phyloP scores from a whole-genome alignment of 2,113 vertebrate species.

The Hemicordylus capensis region DNA sequence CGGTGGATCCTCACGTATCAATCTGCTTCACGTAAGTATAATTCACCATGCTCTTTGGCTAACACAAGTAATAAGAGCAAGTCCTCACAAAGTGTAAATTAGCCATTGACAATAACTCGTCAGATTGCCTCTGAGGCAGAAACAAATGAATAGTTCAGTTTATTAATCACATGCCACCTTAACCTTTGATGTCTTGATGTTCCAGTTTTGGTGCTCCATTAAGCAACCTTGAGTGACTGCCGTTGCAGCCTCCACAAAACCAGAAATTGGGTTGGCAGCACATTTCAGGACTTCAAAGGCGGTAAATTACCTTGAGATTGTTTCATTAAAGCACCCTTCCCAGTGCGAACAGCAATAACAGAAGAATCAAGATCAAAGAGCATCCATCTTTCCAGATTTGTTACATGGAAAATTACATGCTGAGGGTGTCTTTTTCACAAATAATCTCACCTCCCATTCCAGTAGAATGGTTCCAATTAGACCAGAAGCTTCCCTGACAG shows the following conservation, averaged over 20 bases:
- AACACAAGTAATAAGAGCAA: slow-evolving; percentile 63
- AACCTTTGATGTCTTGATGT: slow-evolving; percentile 82
- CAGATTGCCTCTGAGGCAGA: slow-evolving; percentile 74
- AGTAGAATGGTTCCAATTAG: slow-evolving; percentile 74
- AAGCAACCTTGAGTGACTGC: slow-evolving; percentile 71
- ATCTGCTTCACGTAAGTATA: slow-evolving; percentile 38
- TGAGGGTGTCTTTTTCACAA: slow-evolving; percentile 69
- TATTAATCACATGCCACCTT: slow-evolving; percentile 78
- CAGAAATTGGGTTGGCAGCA: slow-evolving; percentile 80
- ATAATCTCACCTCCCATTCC: slow-evolving; percentile 71
- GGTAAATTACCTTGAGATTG: slow-evolving; percentile 77
- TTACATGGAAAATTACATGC: slow-evolving; percentile 67
- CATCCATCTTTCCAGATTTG: slow-evolving; percentile 73
- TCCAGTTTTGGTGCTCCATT: slow-evolving; percentile 78
- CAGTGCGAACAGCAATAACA: slow-evolving; percentile 72
- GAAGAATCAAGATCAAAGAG: slow-evolving; percentile 76
- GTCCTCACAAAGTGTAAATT: slow-evolving; percentile 78
- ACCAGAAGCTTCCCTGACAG: slow-evolving; percentile 61
- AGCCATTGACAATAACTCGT: slow-evolving; percentile 76
- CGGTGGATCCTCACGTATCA: not conserved
- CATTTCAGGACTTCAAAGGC: slow-evolving; percentile 80
- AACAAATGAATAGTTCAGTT: slow-evolving; percentile 69
- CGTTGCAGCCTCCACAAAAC: slow-evolving; percentile 75
- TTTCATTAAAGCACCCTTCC: slow-evolving; percentile 76
- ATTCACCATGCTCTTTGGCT: slow-evolving; percentile 61